Percentiles rank a stretch among this genome's conserved stretches.
Conservation (phyloP, 1,140 invertebrate species). For the Leptinotarsa defecta region DNA sequence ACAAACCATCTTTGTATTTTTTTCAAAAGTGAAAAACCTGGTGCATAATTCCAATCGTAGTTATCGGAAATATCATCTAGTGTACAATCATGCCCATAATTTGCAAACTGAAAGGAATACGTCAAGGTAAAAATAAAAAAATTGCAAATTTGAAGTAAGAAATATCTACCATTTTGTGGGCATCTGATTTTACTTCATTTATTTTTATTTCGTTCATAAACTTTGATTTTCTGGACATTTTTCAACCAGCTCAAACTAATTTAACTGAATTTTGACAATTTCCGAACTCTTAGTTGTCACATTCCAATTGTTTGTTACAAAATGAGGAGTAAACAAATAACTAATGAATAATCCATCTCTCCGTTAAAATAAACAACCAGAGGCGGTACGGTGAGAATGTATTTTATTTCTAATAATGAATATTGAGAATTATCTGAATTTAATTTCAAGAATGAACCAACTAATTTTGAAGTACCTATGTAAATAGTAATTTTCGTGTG, state of each 20-base stretch:
- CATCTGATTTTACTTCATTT: neutral
- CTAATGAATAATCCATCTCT: too few relatives aligned
- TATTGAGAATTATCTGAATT: too few relatives aligned
- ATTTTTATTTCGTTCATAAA: neutral
- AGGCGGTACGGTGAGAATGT: too few relatives aligned
- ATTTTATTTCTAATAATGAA: too few relatives aligned
- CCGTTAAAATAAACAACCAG: too few relatives aligned
- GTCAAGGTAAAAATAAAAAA: neutral
- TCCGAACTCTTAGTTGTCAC: neutral
- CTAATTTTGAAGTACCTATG: too few relatives aligned
- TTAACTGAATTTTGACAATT: neutral
- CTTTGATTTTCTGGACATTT: slow-evolving; percentile 17
- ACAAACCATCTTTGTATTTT: slow-evolving; percentile 34
- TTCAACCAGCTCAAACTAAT: neutral
- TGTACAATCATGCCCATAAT: slow-evolving; percentile 46
- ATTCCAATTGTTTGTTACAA: too few relatives aligned
- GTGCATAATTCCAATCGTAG: slow-evolving; percentile 37
- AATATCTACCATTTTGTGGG: slow-evolving; percentile 12
- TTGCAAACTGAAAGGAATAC: slow-evolving; percentile 38
- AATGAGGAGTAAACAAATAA: too few relatives aligned
- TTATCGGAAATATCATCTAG: slow-evolving; percentile 40
- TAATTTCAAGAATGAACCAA: too few relatives aligned
- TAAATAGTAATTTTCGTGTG: too few relatives aligned
- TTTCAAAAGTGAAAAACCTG: slow-evolving; percentile 26
- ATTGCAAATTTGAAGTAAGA: slow-evolving; percentile 14